These are phyloP conservation scores for Empidonax alnorum DNA, from an alignment of 2,113 vertebrate genomes.

Conservation along the genomic window DNA sequence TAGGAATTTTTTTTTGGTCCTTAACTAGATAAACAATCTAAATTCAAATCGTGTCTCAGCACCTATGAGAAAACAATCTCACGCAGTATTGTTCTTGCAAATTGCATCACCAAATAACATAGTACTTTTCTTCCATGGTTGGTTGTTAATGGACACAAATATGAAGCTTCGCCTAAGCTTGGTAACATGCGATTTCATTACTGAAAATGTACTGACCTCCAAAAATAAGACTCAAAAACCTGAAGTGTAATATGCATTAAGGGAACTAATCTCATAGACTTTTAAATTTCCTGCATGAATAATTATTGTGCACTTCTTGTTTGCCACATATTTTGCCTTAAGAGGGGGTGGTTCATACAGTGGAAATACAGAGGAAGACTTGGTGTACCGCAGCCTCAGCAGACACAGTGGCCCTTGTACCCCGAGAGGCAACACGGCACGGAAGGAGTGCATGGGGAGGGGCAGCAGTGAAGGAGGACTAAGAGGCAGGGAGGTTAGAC, in stretches of 20 bases:
- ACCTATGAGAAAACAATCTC: neutral
- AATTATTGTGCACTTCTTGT: neutral
- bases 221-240: neutral
- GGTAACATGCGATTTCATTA: neutral
- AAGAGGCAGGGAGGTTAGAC: neutral
- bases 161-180: neutral
- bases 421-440: rapidly evolving
- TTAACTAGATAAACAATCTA: neutral
- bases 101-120: neutral
- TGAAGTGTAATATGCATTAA: neutral
- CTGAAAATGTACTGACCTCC: neutral
- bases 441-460: rapidly evolving
- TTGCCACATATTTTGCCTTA: neutral
- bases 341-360: neutral
- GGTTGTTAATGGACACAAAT: neutral
- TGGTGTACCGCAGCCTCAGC: neutral
- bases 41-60: neutral
- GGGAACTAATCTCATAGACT: neutral
- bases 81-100: neutral
- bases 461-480: neutral
- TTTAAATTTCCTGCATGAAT: neutral
- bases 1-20: neutral
- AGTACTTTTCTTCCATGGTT: neutral
- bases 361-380: neutral
- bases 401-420: neutral